Conservation (phyloP, 30 jellyfish, hydroid and myxozoan species). For the Rhopilema esculentum region DNA sequence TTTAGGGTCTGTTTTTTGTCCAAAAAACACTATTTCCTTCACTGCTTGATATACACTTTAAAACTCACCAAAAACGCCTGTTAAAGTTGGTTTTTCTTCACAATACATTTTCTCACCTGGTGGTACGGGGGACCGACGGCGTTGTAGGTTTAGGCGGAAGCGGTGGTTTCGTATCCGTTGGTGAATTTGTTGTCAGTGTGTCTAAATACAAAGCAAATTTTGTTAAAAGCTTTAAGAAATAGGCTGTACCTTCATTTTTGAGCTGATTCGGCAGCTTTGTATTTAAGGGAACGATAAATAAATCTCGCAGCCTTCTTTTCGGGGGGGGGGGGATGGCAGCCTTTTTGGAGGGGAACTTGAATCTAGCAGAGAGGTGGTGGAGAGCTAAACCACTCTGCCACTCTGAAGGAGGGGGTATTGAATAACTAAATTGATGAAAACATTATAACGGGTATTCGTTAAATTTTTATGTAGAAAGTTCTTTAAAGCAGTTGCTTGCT, state of each 20-base stretch:
- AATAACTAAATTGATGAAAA: too few species aligned
- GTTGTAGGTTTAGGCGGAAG: background rate
- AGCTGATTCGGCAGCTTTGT: background rate
- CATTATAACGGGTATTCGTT: too few species aligned
- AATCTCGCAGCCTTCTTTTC: background rate
- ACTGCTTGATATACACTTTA: too few species aligned
- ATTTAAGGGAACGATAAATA: background rate
- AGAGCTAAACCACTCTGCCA: too few species aligned
- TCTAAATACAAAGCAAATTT: background rate
- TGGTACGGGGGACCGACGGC: conserved; percentile 8
- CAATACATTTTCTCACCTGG: conserved; percentile 8
- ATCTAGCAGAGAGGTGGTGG: too few species aligned
- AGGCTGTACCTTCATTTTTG: background rate
- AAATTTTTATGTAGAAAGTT: too few species aligned
- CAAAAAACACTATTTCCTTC: too few species aligned
- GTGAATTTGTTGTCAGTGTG: background rate
- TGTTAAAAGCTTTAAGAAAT: background rate
- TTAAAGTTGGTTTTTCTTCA: background rate
- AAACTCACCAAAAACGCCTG: background rate
- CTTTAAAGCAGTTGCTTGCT: too few species aligned
- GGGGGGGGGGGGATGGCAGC: too few species aligned
- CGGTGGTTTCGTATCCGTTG: conserved; percentile 2
- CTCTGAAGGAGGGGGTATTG: too few species aligned
- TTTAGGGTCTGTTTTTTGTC: too few species aligned
- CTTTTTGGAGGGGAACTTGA: too few species aligned